Evolutionary conservation across 2,113 vertebrate species (phyloP).

Genomic region (Strix uralensis): DNA sequence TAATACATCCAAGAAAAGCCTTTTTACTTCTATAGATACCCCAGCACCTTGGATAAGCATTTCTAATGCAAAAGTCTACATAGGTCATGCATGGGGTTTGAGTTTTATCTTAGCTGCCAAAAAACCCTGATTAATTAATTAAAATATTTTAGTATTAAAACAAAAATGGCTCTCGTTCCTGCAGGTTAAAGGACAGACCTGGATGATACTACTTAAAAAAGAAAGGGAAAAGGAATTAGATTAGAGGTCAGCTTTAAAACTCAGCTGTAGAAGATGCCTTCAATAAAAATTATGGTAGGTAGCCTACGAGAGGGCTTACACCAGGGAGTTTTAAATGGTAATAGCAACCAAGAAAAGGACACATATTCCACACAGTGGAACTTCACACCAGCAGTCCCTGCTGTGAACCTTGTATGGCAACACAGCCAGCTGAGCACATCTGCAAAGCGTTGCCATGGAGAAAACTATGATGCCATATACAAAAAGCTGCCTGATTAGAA

Average conservation of each 20-base stretch:
- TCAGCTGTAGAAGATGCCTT: background rate
- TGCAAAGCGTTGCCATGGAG: background rate
- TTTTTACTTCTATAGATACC: background rate
- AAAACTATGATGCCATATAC: background rate
- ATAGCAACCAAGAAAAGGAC: background rate
- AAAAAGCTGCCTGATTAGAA: background rate
- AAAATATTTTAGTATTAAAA: background rate
- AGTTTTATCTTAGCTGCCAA: background rate
- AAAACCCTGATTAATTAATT: background rate
- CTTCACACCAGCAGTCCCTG: background rate
- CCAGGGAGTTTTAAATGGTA: background rate
- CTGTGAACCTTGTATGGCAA: background rate
- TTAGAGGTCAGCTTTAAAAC: background rate
- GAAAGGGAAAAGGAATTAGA: background rate
- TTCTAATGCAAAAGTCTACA: background rate
- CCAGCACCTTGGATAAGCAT: background rate
- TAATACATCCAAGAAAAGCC: background rate
- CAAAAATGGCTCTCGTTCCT: background rate
- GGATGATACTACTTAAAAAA: background rate
- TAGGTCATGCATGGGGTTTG: background rate
- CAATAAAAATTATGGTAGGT: background rate
- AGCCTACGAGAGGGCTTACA: background rate
- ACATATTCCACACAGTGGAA: background rate
- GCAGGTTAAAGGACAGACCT: background rate
- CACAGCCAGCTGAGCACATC: background rate